These are phyloP conservation scores for Lasioglossum zephyrum DNA, from an alignment of 2,888 invertebrate species.

Conservation along the genomic window DNA sequence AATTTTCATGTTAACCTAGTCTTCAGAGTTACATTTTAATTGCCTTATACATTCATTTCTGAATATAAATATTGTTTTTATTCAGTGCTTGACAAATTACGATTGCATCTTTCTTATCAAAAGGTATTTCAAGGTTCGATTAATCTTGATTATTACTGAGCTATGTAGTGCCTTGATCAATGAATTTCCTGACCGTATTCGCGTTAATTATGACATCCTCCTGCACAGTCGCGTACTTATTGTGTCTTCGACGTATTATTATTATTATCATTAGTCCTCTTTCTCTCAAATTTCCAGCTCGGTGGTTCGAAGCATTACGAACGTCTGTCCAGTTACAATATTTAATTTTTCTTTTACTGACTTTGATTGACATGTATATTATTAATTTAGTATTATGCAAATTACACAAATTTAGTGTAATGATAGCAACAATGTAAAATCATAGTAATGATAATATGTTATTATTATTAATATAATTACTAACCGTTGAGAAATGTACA, in stretches of 20 bases:
- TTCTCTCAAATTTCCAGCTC: background rate
- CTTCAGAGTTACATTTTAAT: background rate
- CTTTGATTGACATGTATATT: background rate
- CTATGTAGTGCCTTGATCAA: background rate
- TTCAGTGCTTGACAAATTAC: background rate
- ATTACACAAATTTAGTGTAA: background rate
- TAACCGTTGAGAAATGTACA: background rate
- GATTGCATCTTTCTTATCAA: background rate
- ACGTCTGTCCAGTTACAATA: background rate
- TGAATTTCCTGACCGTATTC: background rate
- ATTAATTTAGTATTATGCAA: background rate
- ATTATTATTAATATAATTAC: background rate
- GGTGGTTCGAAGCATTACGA: background rate
- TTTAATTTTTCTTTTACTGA: background rate
- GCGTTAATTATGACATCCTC: background rate
- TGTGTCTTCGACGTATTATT: background rate
- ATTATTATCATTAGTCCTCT: no score
- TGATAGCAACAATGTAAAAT: background rate
- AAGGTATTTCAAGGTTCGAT: background rate
- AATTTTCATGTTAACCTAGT: background rate
- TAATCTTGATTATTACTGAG: background rate
- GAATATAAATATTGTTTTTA: background rate
- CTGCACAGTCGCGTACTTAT: background rate
- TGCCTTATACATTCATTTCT: background rate
- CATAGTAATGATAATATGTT: background rate